phyloP scores from a whole-genome alignment of 2,888 invertebrate genomes.

The Drosophila helvetica region DNA sequence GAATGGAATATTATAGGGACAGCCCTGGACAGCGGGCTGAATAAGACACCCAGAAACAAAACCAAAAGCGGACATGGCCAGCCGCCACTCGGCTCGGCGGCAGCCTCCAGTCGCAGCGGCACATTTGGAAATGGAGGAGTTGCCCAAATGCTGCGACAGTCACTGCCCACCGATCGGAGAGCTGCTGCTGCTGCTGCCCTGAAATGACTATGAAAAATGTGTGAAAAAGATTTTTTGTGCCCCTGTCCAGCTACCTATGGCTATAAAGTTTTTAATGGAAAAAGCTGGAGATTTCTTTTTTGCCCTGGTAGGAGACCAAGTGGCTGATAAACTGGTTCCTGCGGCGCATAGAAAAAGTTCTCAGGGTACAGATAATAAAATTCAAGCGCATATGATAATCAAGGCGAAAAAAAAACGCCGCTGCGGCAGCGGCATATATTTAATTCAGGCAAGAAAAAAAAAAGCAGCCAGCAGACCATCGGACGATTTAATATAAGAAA shows the following conservation, averaged over 20 bases:
- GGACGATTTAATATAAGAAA: slow-evolving; percentile 78
- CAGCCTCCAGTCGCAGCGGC: not conserved
- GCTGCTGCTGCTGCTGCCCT: slow-evolving; percentile 54
- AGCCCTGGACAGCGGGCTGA: not conserved
- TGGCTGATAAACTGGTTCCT: slow-evolving; percentile 74
- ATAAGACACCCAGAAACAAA: slow-evolving; percentile 25
- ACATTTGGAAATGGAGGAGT: slow-evolving; percentile 71
- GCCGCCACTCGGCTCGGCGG: slow-evolving; percentile 34
- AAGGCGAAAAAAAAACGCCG: slow-evolving; percentile 58
- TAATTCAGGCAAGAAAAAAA: slow-evolving; percentile 73
- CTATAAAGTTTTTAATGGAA: slow-evolving; percentile 67
- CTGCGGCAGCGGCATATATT: slow-evolving; percentile 62
- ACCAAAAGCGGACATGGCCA: slow-evolving; percentile 39
- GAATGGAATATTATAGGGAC: slow-evolving; percentile 16
- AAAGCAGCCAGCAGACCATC: slow-evolving; percentile 53
- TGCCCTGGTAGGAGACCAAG: slow-evolving; percentile 76
- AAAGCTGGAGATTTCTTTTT: slow-evolving; percentile 55
- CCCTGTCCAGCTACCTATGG: slow-evolving; percentile 60
- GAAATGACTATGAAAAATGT: slow-evolving; percentile 82
- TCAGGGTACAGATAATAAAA: slow-evolving; percentile 84
- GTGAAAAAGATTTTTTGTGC: slow-evolving; percentile 81
- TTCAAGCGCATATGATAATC: slow-evolving; percentile 81
- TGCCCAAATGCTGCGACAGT: slow-evolving; percentile 70
- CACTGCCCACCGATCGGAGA: slow-evolving; percentile 65
- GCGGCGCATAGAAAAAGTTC: slow-evolving; percentile 82